Conservation (phyloP, 2,113 vertebrate species). For the Dunckerocampus dactyliophorus region DNA sequence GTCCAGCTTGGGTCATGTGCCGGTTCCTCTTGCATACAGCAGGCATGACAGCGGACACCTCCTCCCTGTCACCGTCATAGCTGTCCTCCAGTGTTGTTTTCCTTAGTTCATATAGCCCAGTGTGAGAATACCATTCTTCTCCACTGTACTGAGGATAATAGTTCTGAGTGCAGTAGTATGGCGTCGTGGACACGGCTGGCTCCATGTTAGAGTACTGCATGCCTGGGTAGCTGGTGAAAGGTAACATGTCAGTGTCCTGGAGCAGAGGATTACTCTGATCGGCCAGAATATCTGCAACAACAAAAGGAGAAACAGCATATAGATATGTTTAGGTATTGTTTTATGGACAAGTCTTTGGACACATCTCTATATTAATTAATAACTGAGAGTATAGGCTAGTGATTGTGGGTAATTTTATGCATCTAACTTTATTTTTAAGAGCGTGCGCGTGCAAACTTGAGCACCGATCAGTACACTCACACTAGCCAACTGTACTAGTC, state of each 20-base stretch:
- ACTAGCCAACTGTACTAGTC: too few species aligned
- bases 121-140: slow-evolving; percentile 88
- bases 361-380: too few species aligned
- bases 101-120: slow-evolving; percentile 83
- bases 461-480: too few species aligned
- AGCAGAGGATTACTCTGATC: slow-evolving; percentile 82
- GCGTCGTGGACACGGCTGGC: slow-evolving; percentile 75
- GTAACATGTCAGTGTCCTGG: slow-evolving; percentile 81
- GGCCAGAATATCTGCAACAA: slow-evolving; percentile 80
- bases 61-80: slow-evolving; percentile 78
- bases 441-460: too few species aligned
- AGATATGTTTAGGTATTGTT: too few species aligned
- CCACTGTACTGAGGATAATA: slow-evolving; percentile 84
- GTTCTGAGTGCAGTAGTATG: slow-evolving; percentile 84
- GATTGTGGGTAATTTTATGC: too few species aligned
- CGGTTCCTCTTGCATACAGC: slow-evolving; percentile 78
- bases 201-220: slow-evolving; percentile 82
- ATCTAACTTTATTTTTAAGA: too few species aligned
- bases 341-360: too few species aligned
- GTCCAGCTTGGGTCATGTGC: slow-evolving; percentile 71
- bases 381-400: too few species aligned
- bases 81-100: slow-evolving; percentile 79
- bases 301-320: background rate
- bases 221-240: slow-evolving; percentile 79
- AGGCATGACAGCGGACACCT: slow-evolving; percentile 67